phyloP scores from a whole-genome alignment of 2,113 vertebrate species.

The Setophaga kirtlandii region DNA sequence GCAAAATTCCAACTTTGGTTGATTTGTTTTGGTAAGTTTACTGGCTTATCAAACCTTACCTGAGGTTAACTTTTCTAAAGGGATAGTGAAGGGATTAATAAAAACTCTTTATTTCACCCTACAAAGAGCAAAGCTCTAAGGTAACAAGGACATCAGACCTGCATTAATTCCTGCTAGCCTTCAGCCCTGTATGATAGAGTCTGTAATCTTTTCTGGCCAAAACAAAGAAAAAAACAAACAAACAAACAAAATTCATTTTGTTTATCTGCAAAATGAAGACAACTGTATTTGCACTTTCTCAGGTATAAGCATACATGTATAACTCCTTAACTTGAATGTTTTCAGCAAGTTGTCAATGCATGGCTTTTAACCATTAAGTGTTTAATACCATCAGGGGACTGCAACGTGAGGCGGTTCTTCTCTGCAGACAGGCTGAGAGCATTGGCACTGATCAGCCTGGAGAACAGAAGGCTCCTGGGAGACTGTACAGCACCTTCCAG shows the following conservation, averaged over 20 bases:
- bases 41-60: not conserved
- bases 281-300: not conserved
- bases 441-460: not conserved
- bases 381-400: not conserved
- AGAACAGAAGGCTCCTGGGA: not conserved
- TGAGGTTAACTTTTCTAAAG: not conserved
- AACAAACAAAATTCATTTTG: not conserved
- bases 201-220: not conserved
- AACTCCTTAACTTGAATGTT: not conserved
- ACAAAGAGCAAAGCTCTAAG: not conserved
- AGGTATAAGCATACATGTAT: not conserved
- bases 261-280: not conserved
- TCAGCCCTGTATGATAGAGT: not conserved
- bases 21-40: not conserved
- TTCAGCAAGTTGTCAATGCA: not conserved
- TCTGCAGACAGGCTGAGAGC: not conserved
- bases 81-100: not conserved
- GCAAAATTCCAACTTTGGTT: not conserved
- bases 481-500: not conserved
- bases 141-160: not conserved
- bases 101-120: not conserved
- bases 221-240: not conserved
- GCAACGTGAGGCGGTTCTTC: fast-evolving
- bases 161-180: not conserved
- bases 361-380: not conserved